Conservation (phyloP, 2,888 invertebrate genomes). For the Zaprionus bogoriensis region DNA sequence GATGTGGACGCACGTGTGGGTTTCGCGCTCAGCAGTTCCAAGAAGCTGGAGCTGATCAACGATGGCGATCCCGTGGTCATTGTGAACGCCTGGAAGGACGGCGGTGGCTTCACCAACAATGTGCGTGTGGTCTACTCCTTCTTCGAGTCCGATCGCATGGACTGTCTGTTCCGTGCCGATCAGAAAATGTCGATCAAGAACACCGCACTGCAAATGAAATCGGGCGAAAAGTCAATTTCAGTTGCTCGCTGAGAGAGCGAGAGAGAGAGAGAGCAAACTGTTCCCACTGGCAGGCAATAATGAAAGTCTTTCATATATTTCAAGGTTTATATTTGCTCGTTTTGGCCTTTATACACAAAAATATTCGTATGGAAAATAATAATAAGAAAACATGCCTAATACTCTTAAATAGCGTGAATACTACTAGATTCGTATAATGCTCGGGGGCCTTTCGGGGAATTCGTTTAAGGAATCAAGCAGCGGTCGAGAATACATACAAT, state of each 20-base stretch:
- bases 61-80: conserved; percentile 94
- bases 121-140: conserved; percentile 91
- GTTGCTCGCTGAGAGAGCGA: too few species aligned
- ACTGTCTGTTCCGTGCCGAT: conserved; percentile 56
- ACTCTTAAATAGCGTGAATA: conserved; percentile 11
- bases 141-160: conserved; percentile 66
- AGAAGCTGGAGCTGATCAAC: conserved; percentile 90
- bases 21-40: conserved; percentile 90
- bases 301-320: conserved; percentile 35
- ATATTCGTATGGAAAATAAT: conserved; percentile 10
- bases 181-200: conserved; percentile 32
- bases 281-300: not conserved
- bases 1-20: conserved; percentile 94
- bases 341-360: conserved; percentile 62
- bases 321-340: conserved; percentile 53
- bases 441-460: too few species aligned
- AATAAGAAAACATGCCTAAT: too few species aligned
- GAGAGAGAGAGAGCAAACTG: too few species aligned
- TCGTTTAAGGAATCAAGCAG: not conserved
- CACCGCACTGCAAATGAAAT: conserved; percentile 22
- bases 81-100: conserved; percentile 97
- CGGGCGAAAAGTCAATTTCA: too few species aligned
- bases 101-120: conserved; percentile 96
- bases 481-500: conserved; percentile 2
- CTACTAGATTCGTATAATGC: not conserved